These are phyloP conservation scores for Chironex yamaguchii DNA, from an alignment of 30 jellyfish, hydroid and myxozoan species.

Conservation along the genomic window DNA sequence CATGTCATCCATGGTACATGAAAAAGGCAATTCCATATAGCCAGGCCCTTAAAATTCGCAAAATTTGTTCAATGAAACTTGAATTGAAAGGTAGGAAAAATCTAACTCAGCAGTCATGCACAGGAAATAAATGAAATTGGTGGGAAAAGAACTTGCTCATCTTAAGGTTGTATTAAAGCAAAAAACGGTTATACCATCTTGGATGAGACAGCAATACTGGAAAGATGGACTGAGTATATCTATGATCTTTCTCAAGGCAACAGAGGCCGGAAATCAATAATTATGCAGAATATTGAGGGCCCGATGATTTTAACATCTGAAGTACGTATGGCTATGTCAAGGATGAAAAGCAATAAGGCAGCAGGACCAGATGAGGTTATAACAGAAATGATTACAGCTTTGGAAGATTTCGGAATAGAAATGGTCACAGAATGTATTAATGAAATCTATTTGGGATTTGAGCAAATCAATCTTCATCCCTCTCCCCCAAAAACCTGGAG, in stretches of 20 bases:
- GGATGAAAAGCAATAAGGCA: slow-evolving; percentile 4
- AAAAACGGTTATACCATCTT: no score
- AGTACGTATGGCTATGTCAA: slow-evolving; percentile 1
- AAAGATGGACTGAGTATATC: slow-evolving; percentile 8
- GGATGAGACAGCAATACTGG: neutral
- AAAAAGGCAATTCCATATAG: no score
- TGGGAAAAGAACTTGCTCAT: no score
- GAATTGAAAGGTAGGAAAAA: no score
- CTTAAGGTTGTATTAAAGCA: no score
- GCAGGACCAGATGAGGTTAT: slow-evolving; percentile 19
- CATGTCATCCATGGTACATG: no score
- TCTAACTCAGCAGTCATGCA: no score
- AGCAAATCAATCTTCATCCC: neutral
- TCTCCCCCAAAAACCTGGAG: slow-evolving; percentile 19
- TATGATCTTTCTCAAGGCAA: neutral
- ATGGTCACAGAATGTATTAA: neutral
- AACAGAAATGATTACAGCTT: neutral
- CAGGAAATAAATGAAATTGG: no score
- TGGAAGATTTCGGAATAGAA: neutral
- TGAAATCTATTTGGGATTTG: neutral
- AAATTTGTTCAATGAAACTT: no score
- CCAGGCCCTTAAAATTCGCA: no score
- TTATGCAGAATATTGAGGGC: neutral
- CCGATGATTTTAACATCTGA: neutral
- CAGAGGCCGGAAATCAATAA: neutral